phyloP scores from a whole-genome alignment of 1,140 invertebrate species.

The Sitobion miscanthi region DNA sequence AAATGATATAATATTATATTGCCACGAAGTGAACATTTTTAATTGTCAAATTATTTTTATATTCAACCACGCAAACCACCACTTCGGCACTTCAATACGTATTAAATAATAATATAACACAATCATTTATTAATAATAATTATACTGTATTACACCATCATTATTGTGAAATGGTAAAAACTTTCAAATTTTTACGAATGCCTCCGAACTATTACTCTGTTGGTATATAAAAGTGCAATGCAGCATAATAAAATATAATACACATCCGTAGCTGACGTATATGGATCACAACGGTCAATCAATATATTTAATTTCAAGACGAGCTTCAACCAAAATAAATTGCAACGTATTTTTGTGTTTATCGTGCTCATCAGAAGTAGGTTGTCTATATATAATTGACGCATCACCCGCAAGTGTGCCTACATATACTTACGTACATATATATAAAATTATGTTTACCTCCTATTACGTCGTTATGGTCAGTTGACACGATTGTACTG shows the following conservation, averaged over 20 bases:
- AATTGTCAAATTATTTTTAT: not conserved
- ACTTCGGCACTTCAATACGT: not conserved
- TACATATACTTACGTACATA: not conserved
- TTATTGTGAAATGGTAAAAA: too few species aligned
- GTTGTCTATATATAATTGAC: not conserved
- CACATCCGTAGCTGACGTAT: not conserved
- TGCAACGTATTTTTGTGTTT: not conserved
- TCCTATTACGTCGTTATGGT: not conserved
- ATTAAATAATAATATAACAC: not conserved
- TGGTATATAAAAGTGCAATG: not conserved
- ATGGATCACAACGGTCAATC: not conserved
- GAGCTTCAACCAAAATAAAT: not conserved
- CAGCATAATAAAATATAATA: not conserved
- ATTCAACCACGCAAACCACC: not conserved
- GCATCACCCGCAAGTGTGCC: not conserved
- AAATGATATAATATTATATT: too few species aligned
- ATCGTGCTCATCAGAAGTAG: not conserved
- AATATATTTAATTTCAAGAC: not conserved
- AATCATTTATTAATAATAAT: too few species aligned
- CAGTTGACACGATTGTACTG: slow-evolving; percentile 19
- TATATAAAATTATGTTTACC: not conserved
- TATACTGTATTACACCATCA: too few species aligned
- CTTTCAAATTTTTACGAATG: not conserved
- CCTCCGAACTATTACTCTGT: not conserved
- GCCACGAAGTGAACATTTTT: not conserved